Conservation (phyloP, 2,113 vertebrate species). For the Eidolon helvum region DNA sequence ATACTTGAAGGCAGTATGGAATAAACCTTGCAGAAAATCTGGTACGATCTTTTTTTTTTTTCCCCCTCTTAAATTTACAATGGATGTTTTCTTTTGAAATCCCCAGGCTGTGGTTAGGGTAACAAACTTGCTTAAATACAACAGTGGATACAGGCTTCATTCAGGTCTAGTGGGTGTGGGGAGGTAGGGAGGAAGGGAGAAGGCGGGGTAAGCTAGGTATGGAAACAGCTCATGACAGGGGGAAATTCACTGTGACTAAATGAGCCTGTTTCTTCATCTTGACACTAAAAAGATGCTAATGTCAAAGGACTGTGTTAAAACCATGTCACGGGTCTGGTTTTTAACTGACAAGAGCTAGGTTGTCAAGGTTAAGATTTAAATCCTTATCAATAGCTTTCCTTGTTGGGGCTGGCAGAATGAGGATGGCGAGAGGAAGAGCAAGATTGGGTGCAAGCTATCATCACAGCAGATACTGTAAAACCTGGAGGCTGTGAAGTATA, state of each 20-base stretch:
- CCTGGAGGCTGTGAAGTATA: neutral
- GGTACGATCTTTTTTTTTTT: constrained; percentile 56
- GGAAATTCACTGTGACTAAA: constrained; percentile 53
- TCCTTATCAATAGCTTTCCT: constrained; percentile 33
- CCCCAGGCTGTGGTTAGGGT: constrained; percentile 49
- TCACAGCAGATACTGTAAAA: neutral
- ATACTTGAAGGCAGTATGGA: constrained; percentile 76
- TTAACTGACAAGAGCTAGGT: constrained; percentile 59
- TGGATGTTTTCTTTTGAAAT: constrained; percentile 69
- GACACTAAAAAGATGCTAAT: constrained; percentile 72
- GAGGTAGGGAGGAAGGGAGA: neutral
- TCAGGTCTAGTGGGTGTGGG: constrained; percentile 43
- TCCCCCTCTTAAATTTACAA: constrained; percentile 62
- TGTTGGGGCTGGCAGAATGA: constrained; percentile 30
- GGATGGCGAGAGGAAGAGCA: neutral
- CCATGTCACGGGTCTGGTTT: constrained; percentile 57
- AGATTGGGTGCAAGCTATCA: neutral
- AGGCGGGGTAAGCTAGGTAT: neutral
- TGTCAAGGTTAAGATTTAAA: constrained; percentile 65
- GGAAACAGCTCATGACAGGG: neutral
- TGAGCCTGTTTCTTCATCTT: constrained; percentile 59
- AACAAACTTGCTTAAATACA: constrained; percentile 69
- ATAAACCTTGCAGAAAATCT: constrained; percentile 68
- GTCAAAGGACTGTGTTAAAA: constrained; percentile 52
- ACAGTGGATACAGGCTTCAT: constrained; percentile 44